Conservation (phyloP, 2,113 vertebrate species). For the Toxotes jaculatrix region DNA sequence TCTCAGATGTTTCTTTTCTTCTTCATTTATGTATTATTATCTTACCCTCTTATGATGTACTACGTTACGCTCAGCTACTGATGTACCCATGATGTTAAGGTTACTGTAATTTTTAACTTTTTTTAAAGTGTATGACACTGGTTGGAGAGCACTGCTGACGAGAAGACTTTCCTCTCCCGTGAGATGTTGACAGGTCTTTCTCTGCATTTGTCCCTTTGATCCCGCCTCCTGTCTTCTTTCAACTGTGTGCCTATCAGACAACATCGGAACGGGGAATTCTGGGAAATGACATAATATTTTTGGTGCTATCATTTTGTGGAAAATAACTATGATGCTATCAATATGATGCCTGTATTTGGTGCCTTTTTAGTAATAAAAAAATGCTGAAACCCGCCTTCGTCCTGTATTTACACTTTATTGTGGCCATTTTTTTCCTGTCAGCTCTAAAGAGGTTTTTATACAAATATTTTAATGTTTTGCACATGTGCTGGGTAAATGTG, state of each 20-base stretch:
- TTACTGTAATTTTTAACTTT: constrained; percentile 10
- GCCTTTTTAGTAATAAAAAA: constrained; percentile 78
- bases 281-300: constrained; percentile 76
- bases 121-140: constrained; percentile 55
- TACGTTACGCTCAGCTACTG: constrained; percentile 64
- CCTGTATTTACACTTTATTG: neutral
- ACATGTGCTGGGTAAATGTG: neutral
- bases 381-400: neutral
- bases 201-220: constrained; percentile 23
- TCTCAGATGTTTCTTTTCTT: constrained; percentile 12
- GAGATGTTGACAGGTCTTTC: constrained; percentile 16
- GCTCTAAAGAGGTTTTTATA: too few species aligned
- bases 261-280: constrained; percentile 58
- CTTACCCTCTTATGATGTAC: constrained; percentile 64
- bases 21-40: constrained; percentile 44
- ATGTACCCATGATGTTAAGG: constrained; percentile 44
- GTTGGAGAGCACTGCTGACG: constrained; percentile 44
- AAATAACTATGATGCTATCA: constrained; percentile 78
- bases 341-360: constrained; percentile 79
- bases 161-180: neutral
- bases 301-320: constrained; percentile 88
- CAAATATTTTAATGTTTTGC: neutral
- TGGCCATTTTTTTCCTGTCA: too few species aligned
- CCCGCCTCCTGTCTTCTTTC: constrained; percentile 41
- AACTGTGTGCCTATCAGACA: constrained; percentile 77